phyloP scores from a whole-genome alignment of 2,888 invertebrate species.

The Ashinkailepas kermadecensis region DNA sequence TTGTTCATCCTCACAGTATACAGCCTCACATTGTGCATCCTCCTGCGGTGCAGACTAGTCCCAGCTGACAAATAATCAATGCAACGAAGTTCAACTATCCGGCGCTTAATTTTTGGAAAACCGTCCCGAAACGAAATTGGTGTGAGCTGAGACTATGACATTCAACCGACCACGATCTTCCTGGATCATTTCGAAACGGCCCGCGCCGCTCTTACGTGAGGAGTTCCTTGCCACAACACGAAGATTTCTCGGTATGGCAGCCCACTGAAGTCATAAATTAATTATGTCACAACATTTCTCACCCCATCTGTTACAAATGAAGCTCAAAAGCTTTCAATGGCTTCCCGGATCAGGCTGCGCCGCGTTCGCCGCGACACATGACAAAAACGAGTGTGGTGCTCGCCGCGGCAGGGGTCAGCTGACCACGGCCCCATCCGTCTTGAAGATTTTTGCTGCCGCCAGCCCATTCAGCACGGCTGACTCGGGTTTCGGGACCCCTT shows the following conservation, averaged over 20 bases:
- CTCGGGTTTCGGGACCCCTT: constrained; percentile 11
- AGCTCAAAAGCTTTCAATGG: background rate
- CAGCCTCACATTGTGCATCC: no score
- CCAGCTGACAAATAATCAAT: no score
- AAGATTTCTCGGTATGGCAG: background rate
- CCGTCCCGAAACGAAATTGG: background rate
- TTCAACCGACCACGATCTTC: background rate
- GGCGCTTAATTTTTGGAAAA: background rate
- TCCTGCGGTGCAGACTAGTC: no score
- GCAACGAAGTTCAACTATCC: background rate
- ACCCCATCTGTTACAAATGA: background rate
- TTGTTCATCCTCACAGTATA: no score
- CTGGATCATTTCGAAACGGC: background rate
- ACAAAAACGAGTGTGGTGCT: background rate
- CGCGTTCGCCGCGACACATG: background rate
- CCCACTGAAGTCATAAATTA: background rate
- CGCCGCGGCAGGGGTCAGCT: background rate
- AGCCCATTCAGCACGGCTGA: background rate
- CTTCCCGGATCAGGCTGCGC: background rate
- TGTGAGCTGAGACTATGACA: background rate
- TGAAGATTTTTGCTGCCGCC: background rate
- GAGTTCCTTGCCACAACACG: background rate
- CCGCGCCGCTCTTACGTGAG: background rate
- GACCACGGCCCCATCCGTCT: constrained; percentile 3
- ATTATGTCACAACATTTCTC: constrained; percentile 16